Evolutionary conservation across 2,797 vertebrate genomes (phyloP).

Genomic region (Pipistrellus nathusii): DNA sequence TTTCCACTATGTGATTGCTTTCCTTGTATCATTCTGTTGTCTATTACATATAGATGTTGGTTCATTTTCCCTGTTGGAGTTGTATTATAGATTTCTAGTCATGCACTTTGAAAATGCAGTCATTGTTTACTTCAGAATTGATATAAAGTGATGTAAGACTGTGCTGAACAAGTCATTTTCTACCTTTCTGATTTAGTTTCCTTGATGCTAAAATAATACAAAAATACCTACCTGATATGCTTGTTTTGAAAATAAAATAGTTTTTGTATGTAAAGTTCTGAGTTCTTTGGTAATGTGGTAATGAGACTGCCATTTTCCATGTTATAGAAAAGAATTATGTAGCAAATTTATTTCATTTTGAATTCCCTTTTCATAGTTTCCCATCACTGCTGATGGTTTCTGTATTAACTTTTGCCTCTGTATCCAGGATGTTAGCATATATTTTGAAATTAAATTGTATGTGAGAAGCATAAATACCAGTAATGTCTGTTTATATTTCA

Average conservation of each 20-base stretch:
- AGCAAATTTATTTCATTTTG: conserved; percentile 29
- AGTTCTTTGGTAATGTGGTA: not conserved
- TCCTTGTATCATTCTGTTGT: conserved; percentile 6
- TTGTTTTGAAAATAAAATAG: conserved; percentile 14
- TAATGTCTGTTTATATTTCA: not conserved
- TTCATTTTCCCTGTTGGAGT: not conserved
- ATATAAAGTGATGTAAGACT: not conserved
- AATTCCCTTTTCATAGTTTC: conserved; percentile 8
- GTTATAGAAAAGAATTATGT: conserved; percentile 22
- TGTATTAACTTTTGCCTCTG: conserved; percentile 15
- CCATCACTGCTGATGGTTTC: not conserved
- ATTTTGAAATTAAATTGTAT: not conserved
- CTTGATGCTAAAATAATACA: not conserved
- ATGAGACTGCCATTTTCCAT: not conserved
- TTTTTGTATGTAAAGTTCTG: not conserved
- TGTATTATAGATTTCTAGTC: not conserved
- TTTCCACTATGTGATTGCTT: not conserved
- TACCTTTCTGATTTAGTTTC: conserved; percentile 28
- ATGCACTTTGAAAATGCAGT: not conserved
- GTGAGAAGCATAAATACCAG: conserved; percentile 14
- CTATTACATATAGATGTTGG: not conserved
- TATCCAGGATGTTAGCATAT: not conserved
- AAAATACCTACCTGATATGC: not conserved
- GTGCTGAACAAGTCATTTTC: not conserved
- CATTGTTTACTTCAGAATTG: conserved; percentile 20